Base-by-base conservation (phyloP, 2,888 invertebrate species). In the Lasioglossum malachurum region DNA sequence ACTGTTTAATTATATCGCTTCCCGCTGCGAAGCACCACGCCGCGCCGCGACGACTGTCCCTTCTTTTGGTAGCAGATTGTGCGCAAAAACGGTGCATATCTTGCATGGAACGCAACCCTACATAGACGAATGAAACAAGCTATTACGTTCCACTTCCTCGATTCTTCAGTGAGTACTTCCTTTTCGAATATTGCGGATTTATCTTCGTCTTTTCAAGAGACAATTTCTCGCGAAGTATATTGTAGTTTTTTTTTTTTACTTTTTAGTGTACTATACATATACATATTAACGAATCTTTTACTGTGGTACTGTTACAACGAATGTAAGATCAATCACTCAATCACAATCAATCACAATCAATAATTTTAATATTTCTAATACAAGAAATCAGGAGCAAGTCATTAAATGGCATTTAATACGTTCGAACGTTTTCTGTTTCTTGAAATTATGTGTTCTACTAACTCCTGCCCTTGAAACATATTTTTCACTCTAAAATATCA, bases 1-100 rank as follows among this genome's bases (percentile, higher is more conserved):
- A 84, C 82, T 80, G 90, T 90, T 91, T 88, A 90, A 90, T 91
- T 91, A 64, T 89, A 31, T 89, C 87, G 78, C 80, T 71, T 73
- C 69, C 44, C 2, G 31, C 41, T 64, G 35, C 64, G 64, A 64
- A 31, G 31, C 64, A 27, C 31, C 31, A 1, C 31, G 16, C 64
- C 16, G 14, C 60, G 27, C 60, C 27, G 14, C 60, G 27, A 4
- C 80, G 38, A 44, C 78, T 72, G 79, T n/a, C 69, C 78, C 60
- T 79, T 78, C 78, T 71, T 73, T 78, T 86, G 60, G 64, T 75
- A 80, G 35, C 64, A 71, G 75, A 80, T 84, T 41, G 57, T 31
- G 64, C 3, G 10, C 69, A 69, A 38, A 69, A 38, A 69, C 38
- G 35, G 38, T 2, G 2, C 31, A n/a, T n/a, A n/a, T 57, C 64